phyloP scores from a whole-genome alignment of 2,888 invertebrate species.

The Blomia tropicalis region DNA sequence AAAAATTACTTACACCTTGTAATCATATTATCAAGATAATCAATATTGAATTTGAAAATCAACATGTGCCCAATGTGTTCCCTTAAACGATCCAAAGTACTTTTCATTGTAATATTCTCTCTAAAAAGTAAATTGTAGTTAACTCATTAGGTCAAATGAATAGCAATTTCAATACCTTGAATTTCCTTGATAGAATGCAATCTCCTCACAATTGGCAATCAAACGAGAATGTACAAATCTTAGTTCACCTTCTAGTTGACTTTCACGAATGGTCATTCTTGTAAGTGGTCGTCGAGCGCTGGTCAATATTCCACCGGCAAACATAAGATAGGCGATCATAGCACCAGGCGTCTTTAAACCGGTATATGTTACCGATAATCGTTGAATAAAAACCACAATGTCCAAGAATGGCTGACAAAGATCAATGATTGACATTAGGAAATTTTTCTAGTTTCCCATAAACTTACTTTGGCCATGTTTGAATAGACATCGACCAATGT shows the following conservation, averaged over 20 bases:
- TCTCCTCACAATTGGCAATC: slow-evolving; percentile 92
- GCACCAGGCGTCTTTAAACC: slow-evolving; percentile 65
- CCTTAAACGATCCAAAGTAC: slow-evolving; percentile 17
- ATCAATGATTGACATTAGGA: neutral
- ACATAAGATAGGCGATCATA: slow-evolving; percentile 68
- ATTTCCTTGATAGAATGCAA: slow-evolving; percentile 50
- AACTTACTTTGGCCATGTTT: slow-evolving; percentile 62
- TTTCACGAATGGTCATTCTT: slow-evolving; percentile 76
- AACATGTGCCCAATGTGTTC: slow-evolving; percentile 19
- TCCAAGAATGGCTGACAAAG: slow-evolving; percentile 59
- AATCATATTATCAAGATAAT: slow-evolving; percentile 83
- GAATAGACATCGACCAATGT: slow-evolving; percentile 88
- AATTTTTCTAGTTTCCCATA: neutral
- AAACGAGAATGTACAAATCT: slow-evolving; percentile 87
- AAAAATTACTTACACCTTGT: slow-evolving; percentile 64
- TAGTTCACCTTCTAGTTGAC: slow-evolving; percentile 95
- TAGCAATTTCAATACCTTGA: slow-evolving; percentile 37
- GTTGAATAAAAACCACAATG: slow-evolving; percentile 79
- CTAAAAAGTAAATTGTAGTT: neutral
- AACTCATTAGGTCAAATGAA: neutral
- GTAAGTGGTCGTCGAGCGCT: slow-evolving; percentile 73
- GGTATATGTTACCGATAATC: slow-evolving; percentile 67
- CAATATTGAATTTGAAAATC: slow-evolving; percentile 53
- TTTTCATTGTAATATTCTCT: slow-evolving; percentile 21
- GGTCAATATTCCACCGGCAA: slow-evolving; percentile 62